phyloP scores from a whole-genome alignment of 2,797 vertebrate genomes.

The Halcyon badia region DNA sequence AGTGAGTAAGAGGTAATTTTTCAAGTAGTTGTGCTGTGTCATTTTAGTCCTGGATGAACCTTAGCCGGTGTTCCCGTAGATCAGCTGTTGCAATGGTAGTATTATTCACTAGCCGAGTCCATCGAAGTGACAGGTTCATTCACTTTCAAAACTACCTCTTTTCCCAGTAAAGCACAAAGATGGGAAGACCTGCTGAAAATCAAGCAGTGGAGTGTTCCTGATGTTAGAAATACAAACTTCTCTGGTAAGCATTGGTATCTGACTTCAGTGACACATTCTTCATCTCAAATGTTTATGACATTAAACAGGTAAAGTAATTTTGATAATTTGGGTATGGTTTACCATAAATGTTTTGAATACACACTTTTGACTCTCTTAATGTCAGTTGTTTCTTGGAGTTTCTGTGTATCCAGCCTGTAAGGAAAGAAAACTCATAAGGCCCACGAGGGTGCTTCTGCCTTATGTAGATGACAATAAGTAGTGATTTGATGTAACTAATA shows the following conservation, averaged over 20 bases:
- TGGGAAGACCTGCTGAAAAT: conserved; percentile 45
- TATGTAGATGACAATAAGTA: conserved; percentile 21
- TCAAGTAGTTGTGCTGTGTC: not conserved
- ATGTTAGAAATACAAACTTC: conserved; percentile 25
- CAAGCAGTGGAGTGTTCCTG: conserved; percentile 27
- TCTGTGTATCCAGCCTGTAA: not conserved
- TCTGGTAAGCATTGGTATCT: conserved; percentile 30
- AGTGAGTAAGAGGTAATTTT: conserved; percentile 37
- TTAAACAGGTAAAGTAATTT: conserved; percentile 51
- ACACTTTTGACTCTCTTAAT: conserved; percentile 4
- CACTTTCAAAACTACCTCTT: conserved; percentile 76
- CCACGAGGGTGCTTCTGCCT: conserved; percentile 43
- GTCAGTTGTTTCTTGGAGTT: conserved; percentile 8
- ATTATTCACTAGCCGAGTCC: not conserved
- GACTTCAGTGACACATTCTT: not conserved
- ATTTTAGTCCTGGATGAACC: not conserved
- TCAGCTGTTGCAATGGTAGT: not conserved
- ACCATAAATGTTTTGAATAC: not conserved
- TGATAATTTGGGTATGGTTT: not conserved
- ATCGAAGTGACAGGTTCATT: not conserved
- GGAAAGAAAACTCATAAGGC: not conserved
- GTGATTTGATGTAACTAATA: conserved; percentile 1
- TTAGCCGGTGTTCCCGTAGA: not conserved
- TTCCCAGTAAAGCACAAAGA: conserved; percentile 79
- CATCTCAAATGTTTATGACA: not conserved